A percentile compares a stretch with the other conserved stretches of the same genome.
phyloP scores from a whole-genome alignment of 2,797 vertebrate genomes.

The Telmatherina bonti region DNA sequence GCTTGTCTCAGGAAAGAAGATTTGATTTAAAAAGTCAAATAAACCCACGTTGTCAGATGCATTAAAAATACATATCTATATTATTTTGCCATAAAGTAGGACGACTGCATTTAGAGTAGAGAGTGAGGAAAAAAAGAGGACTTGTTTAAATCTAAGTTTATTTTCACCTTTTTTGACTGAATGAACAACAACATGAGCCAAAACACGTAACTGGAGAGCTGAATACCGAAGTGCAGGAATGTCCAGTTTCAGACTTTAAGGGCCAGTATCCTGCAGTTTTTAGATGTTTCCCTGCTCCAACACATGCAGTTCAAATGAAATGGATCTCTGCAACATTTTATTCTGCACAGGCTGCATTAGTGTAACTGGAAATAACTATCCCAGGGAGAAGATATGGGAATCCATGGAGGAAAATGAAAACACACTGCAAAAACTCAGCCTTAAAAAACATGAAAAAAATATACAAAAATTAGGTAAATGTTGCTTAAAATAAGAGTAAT shows the following conservation, averaged over 20 bases:
- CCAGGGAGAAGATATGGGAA: not conserved
- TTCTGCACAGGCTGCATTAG: too few relatives aligned
- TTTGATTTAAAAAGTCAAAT: conserved; percentile 33
- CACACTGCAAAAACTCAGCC: too few relatives aligned
- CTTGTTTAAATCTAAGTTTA: not conserved
- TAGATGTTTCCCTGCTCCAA: not conserved
- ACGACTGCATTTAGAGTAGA: not conserved
- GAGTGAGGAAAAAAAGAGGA: not conserved
- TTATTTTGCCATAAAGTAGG: not conserved
- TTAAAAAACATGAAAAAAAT: too few relatives aligned
- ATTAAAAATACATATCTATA: not conserved
- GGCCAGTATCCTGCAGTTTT: not conserved
- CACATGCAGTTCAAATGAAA: not conserved
- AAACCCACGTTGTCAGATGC: conserved; percentile 15
- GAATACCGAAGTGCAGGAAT: not conserved
- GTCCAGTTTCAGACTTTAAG: not conserved
- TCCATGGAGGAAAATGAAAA: not conserved
- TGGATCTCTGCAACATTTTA: too few relatives aligned
- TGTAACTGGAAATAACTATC: too few relatives aligned
- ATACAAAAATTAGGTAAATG: too few relatives aligned
- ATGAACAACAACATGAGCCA: not conserved
- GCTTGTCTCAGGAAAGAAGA: not conserved
- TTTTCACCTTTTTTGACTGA: not conserved
- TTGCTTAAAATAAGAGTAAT: too few relatives aligned
- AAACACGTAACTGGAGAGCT: not conserved